phyloP scores from a whole-genome alignment of 1,140 invertebrate species.

The Drosophila hydei region DNA sequence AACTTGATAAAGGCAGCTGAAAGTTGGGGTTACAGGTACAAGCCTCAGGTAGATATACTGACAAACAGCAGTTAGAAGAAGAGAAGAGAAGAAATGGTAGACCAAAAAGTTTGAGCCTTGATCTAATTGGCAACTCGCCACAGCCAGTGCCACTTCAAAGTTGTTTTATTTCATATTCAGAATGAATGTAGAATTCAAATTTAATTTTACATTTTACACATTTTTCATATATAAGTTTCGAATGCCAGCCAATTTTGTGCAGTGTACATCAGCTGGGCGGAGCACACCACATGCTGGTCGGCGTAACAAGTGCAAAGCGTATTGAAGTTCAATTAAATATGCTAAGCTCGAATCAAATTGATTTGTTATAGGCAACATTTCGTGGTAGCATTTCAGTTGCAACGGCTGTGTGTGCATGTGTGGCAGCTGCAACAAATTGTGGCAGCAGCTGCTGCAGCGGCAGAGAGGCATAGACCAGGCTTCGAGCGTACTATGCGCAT shows the following conservation, averaged over 20 bases:
- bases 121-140: no score
- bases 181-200: no score
- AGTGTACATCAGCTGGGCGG: conserved; percentile 1
- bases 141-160: not conserved
- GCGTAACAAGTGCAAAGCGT: conserved; percentile 28
- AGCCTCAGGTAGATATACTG: no score
- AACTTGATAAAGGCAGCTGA: no score
- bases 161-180: no score
- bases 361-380: conserved; percentile 72
- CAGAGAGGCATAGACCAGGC: not conserved
- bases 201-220: no score
- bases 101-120: no score
- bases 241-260: not conserved
- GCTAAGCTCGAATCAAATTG: conserved; percentile 65
- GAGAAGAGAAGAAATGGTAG: not conserved
- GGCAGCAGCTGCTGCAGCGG: not conserved
- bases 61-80: no score
- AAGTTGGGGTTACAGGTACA: no score
- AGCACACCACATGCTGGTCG: conserved; percentile 5
- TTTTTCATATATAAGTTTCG: no score
- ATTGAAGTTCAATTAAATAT: conserved; percentile 57
- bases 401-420: not conserved
- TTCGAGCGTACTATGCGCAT: conserved; percentile 11
- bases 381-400: conserved; percentile 43
- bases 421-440: conserved; percentile 23